A percentile compares a stretch with the other conserved stretches of the same genome.
phyloP scores from a whole-genome alignment of 2,113 vertebrate genomes.

The Dipodomys ordii region DNA sequence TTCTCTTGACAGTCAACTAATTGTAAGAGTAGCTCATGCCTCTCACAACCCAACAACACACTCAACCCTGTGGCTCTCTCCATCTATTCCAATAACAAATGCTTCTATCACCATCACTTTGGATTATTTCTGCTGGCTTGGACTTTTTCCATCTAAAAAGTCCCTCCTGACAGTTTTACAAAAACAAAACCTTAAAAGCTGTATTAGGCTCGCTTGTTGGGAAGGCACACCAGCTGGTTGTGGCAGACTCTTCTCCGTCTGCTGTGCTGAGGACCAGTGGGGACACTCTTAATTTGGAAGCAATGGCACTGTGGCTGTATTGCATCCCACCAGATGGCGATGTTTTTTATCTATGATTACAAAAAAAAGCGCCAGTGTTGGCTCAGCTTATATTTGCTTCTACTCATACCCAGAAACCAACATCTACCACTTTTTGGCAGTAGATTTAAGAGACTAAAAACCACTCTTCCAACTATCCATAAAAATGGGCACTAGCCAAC shows the following conservation, averaged over 20 bases:
- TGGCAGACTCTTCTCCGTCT: constrained; percentile 52
- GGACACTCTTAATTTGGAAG: constrained; percentile 56
- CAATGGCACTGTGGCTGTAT: not conserved
- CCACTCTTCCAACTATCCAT: not conserved
- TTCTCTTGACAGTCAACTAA: not conserved
- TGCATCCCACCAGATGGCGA: constrained; percentile 69
- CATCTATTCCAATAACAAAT: not conserved
- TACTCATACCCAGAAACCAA: constrained; percentile 45
- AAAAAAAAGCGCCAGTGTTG: constrained; percentile 56
- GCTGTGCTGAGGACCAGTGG: constrained; percentile 42
- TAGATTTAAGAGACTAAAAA: constrained; percentile 50
- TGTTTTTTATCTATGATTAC: constrained; percentile 61
- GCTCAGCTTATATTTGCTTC: constrained; percentile 64
- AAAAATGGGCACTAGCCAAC: constrained; percentile 3
- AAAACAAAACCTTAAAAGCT: constrained; percentile 69
- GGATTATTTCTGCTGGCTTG: not conserved
- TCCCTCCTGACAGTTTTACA: constrained; percentile 57
- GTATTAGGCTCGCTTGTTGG: constrained; percentile 52
- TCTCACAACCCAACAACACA: no score
- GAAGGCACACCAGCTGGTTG: constrained; percentile 55
- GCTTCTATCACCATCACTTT: not conserved
- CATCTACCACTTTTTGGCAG: constrained; percentile 54
- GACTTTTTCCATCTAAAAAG: constrained; percentile 56
- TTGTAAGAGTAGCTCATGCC: not conserved
- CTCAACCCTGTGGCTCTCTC: not conserved